Base-by-base conservation (phyloP, 2,888 invertebrate genomes). In the Seira sanloemensis region DNA sequence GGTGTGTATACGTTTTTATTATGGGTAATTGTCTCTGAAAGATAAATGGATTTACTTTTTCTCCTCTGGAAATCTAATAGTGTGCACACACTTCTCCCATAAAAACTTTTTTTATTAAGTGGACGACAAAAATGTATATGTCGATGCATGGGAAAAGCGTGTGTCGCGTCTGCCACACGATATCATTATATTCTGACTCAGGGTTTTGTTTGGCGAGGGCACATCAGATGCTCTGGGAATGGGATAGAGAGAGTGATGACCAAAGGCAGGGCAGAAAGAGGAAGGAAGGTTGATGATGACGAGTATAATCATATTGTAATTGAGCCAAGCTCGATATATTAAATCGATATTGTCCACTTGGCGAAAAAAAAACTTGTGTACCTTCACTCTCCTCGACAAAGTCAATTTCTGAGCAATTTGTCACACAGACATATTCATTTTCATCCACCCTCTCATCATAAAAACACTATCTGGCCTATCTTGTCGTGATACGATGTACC, bases 291-390 rank as follows among this genome's bases (percentile, higher is more conserved):
- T 50, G 58, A 23, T 50, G 26, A 72, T 84, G 68, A 71, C 76
- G 76, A 77, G 50, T 50, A 50, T 50, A 50, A 50, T 50, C 50
- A 50, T 50, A 50, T 50, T 67, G 65, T 76, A 76, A 76, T 76
- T 72, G 71, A 12, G 50, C n/a, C n/a, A n/a, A n/a, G 58, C 26
- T 21, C 72, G 46, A 69, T 69, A 68, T 87, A 87, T 87, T 87
- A 85, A 86, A 87, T 87, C 87, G 84, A 87, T 87, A 86, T 58
- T 85, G 86, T 86, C 87, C 87, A 87, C 85, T 87, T 86, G n/a
- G 50, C n/a, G n/a, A n/a, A n/a, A n/a, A n/a, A n/a, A n/a, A n/a
- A n/a, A n/a, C n/a, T n/a, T n/a, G n/a, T n/a, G n/a, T n/a, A n/a
- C n/a, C n/a, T n/a, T n/a, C n/a, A n/a, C n/a, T n/a, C n/a, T n/a